Percentiles rank a stretch among this genome's conserved stretches.
Conservation (phyloP, 2,888 invertebrate genomes). For the Philereme vetulata region DNA sequence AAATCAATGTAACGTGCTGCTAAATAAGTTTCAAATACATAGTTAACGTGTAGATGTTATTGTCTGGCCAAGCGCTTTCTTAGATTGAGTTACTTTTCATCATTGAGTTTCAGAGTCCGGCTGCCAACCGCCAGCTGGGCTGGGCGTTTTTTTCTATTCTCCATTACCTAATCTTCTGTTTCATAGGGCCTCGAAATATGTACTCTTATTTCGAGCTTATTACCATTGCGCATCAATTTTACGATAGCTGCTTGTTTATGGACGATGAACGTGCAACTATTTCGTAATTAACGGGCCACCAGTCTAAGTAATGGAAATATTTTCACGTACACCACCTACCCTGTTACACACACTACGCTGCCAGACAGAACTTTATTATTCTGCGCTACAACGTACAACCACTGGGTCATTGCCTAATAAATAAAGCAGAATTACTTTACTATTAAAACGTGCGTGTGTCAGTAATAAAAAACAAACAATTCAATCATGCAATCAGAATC, state of each 20-base stretch:
- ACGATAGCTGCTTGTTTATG: constrained; percentile 10
- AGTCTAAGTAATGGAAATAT: constrained; percentile 30
- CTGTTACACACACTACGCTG: constrained; percentile 4
- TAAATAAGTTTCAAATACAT: constrained; percentile 31
- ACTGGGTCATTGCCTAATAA: constrained; percentile 18
- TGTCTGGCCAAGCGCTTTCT: no score
- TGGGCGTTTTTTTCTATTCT: no score
- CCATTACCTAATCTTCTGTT: no score
- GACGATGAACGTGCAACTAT: constrained; percentile 33
- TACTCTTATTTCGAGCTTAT: no score
- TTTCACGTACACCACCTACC: constrained; percentile 24
- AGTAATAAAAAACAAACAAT: constrained; percentile 27
- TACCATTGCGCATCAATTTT: constrained; percentile 5
- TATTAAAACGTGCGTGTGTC: constrained; percentile 20
- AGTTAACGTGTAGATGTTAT: not conserved
- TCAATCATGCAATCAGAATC: constrained; percentile 27
- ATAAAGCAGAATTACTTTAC: constrained; percentile 14
- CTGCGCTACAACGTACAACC: constrained; percentile 11
- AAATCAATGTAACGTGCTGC: constrained; percentile 30
- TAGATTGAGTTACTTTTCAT: no score
- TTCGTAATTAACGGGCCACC: constrained; percentile 30
- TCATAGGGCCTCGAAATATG: no score
- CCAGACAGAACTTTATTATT: constrained; percentile 18
- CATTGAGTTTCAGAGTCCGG: no score
- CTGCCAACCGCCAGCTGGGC: no score